A percentile compares a stretch with the other conserved stretches of the same genome.
Conservation (phyloP, 2,113 vertebrate genomes). For the Mesitornis unicolor region DNA sequence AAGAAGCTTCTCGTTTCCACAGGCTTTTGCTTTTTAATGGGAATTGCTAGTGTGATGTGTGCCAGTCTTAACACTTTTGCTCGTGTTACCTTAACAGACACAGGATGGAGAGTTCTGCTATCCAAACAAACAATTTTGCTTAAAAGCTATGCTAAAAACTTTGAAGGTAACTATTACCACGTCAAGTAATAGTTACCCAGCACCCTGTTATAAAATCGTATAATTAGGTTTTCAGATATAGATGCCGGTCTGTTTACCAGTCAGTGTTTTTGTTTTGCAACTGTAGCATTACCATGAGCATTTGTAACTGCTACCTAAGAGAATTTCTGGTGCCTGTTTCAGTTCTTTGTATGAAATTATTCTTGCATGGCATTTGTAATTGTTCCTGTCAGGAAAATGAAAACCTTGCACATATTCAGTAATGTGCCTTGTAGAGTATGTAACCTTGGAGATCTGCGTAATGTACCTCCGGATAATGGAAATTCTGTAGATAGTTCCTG, state of each 20-base stretch:
- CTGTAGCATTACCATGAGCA: conserved; percentile 44
- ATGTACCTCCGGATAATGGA: conserved; percentile 69
- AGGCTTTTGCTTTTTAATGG: background rate
- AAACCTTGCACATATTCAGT: conserved; percentile 68
- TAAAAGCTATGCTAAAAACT: background rate
- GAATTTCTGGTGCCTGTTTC: conserved; percentile 42
- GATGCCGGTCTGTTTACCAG: background rate
- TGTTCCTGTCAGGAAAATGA: conserved; percentile 78
- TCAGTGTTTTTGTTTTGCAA: background rate
- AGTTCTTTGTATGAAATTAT: conserved; percentile 59
- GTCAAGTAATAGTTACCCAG: background rate
- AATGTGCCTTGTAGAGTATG: conserved; percentile 65
- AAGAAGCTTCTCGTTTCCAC: background rate
- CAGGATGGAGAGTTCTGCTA: background rate
- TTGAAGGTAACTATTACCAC: background rate
- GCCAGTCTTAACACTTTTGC: background rate
- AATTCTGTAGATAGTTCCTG: conserved; percentile 63
- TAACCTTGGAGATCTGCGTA: conserved; percentile 73
- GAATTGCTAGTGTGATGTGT: rapidly evolving
- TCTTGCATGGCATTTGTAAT: conserved; percentile 75
- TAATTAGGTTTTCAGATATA: background rate
- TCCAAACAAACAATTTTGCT: background rate
- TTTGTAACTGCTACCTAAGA: conserved; percentile 49
- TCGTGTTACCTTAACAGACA: background rate
- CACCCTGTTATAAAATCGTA: background rate